A percentile compares a stretch with the other conserved stretches of the same genome.
Evolutionary conservation across 2,888 invertebrate species (phyloP).

Genomic region (Diarsia rubi): DNA sequence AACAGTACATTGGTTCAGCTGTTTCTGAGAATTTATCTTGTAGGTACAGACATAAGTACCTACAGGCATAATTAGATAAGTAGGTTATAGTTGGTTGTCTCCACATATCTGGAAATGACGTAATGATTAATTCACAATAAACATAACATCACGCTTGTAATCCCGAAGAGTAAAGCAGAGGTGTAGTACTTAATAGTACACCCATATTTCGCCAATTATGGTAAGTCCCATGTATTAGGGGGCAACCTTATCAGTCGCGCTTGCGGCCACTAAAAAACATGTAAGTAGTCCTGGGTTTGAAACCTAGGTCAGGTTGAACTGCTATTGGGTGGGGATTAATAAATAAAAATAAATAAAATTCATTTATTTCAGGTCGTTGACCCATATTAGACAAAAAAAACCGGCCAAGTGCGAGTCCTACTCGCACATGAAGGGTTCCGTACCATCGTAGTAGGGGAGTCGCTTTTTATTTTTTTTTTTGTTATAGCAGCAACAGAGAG

Average conservation of each 20-base stretch:
- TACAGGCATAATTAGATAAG: background rate
- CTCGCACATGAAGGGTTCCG: too few species aligned
- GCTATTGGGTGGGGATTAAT: too few species aligned
- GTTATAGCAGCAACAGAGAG: too few species aligned
- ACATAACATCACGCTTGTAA: background rate
- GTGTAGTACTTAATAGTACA: background rate
- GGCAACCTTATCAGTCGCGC: background rate
- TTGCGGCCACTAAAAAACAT: too few species aligned
- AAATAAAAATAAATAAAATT: too few species aligned
- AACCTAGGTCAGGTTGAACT: too few species aligned
- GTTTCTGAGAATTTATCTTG: slow-evolving; percentile 48
- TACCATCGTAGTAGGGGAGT: too few species aligned
- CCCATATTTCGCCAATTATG: background rate
- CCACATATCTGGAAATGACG: background rate
- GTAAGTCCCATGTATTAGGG: background rate
- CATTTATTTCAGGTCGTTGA: too few species aligned
- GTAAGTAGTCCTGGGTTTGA: too few species aligned
- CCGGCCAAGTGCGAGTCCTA: too few species aligned
- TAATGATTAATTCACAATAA: background rate
- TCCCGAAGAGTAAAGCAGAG: background rate
- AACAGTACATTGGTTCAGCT: slow-evolving; percentile 23
- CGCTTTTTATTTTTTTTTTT: too few species aligned
- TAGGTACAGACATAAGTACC: slow-evolving; percentile 21
- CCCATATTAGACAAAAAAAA: too few species aligned
- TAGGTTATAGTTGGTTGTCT: background rate